Evolutionary conservation across 2,797 vertebrate species (phyloP).

Genomic region (Orestias chungarensis): DNA sequence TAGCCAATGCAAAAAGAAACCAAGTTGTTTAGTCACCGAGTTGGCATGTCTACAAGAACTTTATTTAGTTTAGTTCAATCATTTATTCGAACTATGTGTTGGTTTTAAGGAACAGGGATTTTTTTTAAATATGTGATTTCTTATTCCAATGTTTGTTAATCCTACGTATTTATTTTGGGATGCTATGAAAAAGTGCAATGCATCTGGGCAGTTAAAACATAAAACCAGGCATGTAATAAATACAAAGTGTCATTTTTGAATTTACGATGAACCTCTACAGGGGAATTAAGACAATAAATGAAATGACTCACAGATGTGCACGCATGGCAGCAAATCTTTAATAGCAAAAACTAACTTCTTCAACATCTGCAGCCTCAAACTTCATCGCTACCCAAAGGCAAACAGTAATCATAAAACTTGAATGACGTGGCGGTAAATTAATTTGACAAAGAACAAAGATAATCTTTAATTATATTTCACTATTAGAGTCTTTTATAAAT

Average conservation of each 20-base stretch:
- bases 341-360: conserved; percentile 9
- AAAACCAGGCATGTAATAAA: too few species aligned
- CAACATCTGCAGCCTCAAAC: conserved; percentile 1
- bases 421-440: background rate
- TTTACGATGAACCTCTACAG: background rate
- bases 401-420: conserved; percentile 1
- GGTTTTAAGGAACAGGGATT: background rate
- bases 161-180: background rate
- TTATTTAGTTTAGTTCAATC: too few species aligned
- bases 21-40: too few species aligned
- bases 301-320: background rate
- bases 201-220: background rate
- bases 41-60: too few species aligned
- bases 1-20: too few species aligned
- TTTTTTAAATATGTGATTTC: background rate
- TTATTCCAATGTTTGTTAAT: too few species aligned
- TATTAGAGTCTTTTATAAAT: background rate
- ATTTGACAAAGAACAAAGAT: background rate
- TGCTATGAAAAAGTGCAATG: background rate
- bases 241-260: too few species aligned
- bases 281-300: background rate
- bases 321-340: background rate
- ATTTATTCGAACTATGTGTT: background rate
- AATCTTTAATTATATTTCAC: background rate
- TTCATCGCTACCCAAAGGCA: conserved; percentile 6